Conservation (phyloP, 2,888 invertebrate species). For the Meliscaeva auricollis region DNA sequence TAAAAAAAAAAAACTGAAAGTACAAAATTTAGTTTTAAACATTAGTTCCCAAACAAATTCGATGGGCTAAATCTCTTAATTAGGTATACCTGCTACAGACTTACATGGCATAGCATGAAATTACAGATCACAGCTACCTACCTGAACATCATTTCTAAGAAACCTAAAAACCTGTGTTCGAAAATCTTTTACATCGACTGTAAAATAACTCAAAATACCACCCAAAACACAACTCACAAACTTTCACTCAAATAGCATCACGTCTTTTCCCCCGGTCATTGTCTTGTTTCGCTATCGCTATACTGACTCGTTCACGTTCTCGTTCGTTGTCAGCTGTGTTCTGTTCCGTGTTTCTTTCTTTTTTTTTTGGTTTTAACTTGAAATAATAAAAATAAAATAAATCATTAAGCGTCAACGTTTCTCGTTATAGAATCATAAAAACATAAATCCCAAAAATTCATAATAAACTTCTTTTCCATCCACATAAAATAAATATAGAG, state of each 20-base stretch:
- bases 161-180: not conserved
- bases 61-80: too few species aligned
- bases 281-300: not conserved
- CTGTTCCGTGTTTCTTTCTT: conserved; percentile 23
- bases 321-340: conserved; percentile 56
- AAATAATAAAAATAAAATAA: not conserved
- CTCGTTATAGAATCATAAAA: conserved; percentile 36
- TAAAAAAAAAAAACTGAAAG: too few species aligned
- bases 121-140: too few species aligned
- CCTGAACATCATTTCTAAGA: too few species aligned
- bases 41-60: too few species aligned
- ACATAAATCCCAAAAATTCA: conserved; percentile 33
- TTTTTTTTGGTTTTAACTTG: conserved; percentile 8
- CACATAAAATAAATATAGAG: not conserved
- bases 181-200: not conserved
- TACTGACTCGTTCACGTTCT: not conserved
- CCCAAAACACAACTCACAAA: conserved; percentile 3
- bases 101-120: too few species aligned
- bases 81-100: too few species aligned
- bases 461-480: conserved; percentile 7
- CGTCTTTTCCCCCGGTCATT: conserved; percentile 2
- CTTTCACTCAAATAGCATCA: conserved; percentile 42
- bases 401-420: not conserved
- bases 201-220: not conserved
- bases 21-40: too few species aligned